Evolutionary conservation across 2,113 vertebrate genomes (phyloP).

Genomic region (Myotis brandtii): DNA sequence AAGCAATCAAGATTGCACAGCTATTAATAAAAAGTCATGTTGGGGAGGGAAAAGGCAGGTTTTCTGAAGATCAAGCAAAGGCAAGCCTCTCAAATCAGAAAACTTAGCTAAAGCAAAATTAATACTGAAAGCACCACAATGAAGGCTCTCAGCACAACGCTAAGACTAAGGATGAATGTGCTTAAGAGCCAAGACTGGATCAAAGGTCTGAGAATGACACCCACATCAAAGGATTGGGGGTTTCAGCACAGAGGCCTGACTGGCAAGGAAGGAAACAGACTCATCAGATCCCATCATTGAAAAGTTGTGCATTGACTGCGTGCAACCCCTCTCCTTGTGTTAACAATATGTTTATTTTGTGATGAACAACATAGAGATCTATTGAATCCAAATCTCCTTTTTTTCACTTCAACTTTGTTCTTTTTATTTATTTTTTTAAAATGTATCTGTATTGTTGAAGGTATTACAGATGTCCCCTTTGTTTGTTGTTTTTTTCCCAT

Average conservation of each 20-base stretch:
- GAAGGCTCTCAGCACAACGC: background rate
- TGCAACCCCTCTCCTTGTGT: background rate
- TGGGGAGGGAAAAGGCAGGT: background rate
- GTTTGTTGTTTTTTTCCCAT: no score
- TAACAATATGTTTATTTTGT: background rate
- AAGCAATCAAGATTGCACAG: background rate
- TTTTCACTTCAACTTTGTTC: no score
- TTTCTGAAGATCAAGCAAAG: conserved; percentile 24
- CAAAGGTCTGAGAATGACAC: background rate
- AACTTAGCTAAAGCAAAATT: background rate
- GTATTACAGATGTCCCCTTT: no score
- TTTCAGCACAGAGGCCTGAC: background rate
- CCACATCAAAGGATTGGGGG: background rate
- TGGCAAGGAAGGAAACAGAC: background rate
- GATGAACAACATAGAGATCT: background rate
- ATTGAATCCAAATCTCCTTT: background rate
- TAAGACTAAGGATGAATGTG: background rate
- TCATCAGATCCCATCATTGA: background rate
- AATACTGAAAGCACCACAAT: background rate
- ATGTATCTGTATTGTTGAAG: no score
- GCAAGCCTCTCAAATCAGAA: background rate
- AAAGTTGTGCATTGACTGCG: background rate
- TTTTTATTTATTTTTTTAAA: no score
- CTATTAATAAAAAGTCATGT: conserved; percentile 14
- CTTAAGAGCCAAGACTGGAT: background rate